These are phyloP conservation scores for Fukomys damarensis DNA, from an alignment of 2,113 vertebrate species.

Conservation along the genomic window DNA sequence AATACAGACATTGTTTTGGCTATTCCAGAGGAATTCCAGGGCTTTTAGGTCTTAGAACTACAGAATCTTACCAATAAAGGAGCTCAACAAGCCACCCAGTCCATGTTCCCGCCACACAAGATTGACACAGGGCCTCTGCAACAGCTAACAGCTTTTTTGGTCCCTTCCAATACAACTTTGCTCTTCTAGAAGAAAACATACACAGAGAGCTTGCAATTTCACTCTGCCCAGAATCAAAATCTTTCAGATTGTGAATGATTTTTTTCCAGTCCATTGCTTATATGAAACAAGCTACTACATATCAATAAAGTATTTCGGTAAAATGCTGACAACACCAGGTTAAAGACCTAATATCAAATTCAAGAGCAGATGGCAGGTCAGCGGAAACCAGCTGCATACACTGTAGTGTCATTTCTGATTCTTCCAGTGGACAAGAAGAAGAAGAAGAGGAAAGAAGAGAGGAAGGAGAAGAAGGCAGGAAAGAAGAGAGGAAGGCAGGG, in stretches of 20 bases:
- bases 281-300: neutral
- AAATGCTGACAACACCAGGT: neutral
- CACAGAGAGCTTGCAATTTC: neutral
- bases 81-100: neutral
- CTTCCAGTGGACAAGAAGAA: neutral
- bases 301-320: neutral
- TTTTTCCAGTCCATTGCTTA: neutral
- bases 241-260: neutral
- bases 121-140: neutral
- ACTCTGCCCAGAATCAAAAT: neutral
- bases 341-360: constrained; percentile 8
- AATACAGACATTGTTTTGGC: neutral
- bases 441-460: neutral
- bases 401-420: neutral
- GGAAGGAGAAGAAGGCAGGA: neutral
- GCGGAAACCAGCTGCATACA: neutral
- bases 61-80: neutral
- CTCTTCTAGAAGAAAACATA: neutral
- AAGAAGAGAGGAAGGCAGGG: neutral
- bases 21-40: neutral
- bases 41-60: neutral
- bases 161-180: neutral
- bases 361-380: neutral
- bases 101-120: neutral
- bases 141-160: neutral